Evolutionary conservation across 2,888 invertebrate species (phyloP).

Genomic region (Clunio marinus): DNA sequence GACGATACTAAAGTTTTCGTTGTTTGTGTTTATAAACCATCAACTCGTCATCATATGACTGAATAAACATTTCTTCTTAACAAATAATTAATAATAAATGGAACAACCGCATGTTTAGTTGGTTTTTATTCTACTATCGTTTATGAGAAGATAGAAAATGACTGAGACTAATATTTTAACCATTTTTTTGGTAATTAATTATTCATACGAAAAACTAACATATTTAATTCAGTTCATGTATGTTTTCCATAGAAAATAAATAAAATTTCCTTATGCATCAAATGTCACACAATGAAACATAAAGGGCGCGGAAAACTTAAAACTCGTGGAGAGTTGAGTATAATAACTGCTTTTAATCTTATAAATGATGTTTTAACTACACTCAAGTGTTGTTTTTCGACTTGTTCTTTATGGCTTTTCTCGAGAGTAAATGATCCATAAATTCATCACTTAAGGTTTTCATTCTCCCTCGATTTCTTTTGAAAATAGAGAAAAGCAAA

Average conservation of each 20-base stretch:
- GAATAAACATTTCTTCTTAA: too few relatives aligned
- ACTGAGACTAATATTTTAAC: not conserved
- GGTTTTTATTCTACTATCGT: too few relatives aligned
- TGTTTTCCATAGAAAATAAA: too few relatives aligned
- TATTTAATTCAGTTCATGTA: too few relatives aligned
- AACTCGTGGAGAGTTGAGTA: not conserved
- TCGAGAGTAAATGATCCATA: not conserved
- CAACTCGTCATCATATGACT: too few relatives aligned
- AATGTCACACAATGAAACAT: too few relatives aligned
- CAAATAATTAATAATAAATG: not conserved
- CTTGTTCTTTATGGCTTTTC: not conserved
- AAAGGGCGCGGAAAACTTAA: slow-evolving; percentile 10
- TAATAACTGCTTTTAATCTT: not conserved
- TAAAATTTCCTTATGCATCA: too few relatives aligned
- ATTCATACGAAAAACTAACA: not conserved
- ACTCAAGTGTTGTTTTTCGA: slow-evolving; percentile 1
- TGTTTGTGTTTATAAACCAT: too few relatives aligned
- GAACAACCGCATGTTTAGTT: not conserved
- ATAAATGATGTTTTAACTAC: not conserved
- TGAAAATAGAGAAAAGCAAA: not conserved
- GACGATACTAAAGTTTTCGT: too few relatives aligned
- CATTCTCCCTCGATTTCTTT: too few relatives aligned
- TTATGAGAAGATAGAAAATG: not conserved
- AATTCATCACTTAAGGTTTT: not conserved
- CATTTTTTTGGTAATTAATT: not conserved